Evolutionary conservation across 2,113 vertebrate species (phyloP), one percentile per base, ranked within the genome.

Genomic region (Epinephelus lanceolatus): DNA sequence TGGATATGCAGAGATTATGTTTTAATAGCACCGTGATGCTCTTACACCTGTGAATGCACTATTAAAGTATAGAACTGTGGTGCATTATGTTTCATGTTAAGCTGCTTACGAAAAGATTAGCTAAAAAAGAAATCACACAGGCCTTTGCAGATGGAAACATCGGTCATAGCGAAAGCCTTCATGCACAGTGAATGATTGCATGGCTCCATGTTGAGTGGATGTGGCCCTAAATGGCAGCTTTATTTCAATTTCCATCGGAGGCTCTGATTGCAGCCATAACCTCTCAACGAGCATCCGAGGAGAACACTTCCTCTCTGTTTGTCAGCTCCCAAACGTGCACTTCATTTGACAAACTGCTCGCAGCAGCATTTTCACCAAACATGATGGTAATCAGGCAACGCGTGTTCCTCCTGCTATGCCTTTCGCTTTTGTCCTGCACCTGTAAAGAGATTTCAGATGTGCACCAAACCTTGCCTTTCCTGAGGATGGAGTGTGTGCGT

Each of bases 201-300:
- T 27, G 2, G 49, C 51, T 78, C 45, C 11, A 18, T 74, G 52
- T 66, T 74, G 37, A 63, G 68, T 66, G 45, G 52, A 63, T 70
- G 63, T 21, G 56, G 71, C 70, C 74, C 27, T 76, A 62, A 91
- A 82, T 78, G 78, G 71, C n/a, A 19, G 21, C 76, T 85, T 88
- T 80, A 73, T 91, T 91, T 88, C 68, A 85, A 79, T 88, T 77
- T 88, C 79, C 73, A 88, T 85, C 86, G 83, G 60, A 76, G 71
- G 72, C 80, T 89, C 30, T 90, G 78, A 90, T 88, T 88, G 81
- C 85, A 84, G 66, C 69, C 60, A 86, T 83, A 89, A 88, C 74
- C 91, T 81, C 86, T 83, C 80, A 37, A 77, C 5, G 49, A 85
- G 81, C 80, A 70, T 76, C 76, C 63, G 77, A 79, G 72, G 67